phyloP scores from a whole-genome alignment of 2,797 vertebrate species.

The Chelmon rostratus region DNA sequence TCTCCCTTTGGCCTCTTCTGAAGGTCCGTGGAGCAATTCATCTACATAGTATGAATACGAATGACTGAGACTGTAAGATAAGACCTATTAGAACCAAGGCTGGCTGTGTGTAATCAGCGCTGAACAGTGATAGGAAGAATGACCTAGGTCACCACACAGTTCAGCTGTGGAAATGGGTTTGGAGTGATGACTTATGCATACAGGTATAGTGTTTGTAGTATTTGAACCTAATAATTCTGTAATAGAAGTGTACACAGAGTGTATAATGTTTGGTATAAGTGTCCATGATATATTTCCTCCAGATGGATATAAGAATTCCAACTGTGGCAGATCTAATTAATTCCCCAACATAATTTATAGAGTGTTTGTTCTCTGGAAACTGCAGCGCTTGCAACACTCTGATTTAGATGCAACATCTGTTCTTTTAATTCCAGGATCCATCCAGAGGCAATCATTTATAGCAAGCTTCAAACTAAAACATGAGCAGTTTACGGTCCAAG shows the following conservation, averaged over 20 bases:
- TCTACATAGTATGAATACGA: slow-evolving; percentile 78
- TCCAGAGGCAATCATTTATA: slow-evolving; percentile 29
- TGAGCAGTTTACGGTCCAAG: slow-evolving; percentile 17
- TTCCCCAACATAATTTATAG: slow-evolving; percentile 30
- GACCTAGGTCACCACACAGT: slow-evolving; percentile 42
- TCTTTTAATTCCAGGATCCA: slow-evolving; percentile 41
- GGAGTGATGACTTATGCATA: slow-evolving; percentile 9
- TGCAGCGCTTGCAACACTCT: slow-evolving; percentile 25
- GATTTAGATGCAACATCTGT: slow-evolving; percentile 47
- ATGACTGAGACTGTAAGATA: slow-evolving; percentile 55
- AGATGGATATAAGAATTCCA: slow-evolving; percentile 20
- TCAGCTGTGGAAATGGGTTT: slow-evolving; percentile 40
- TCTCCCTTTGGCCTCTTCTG: slow-evolving; percentile 52
- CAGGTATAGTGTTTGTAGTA: slow-evolving; percentile 10
- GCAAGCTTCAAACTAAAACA: slow-evolving; percentile 24
- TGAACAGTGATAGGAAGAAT: slow-evolving; percentile 49
- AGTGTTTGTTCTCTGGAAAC: slow-evolving; percentile 24
- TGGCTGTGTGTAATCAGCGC: slow-evolving; percentile 46
- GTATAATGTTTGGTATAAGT: slow-evolving; percentile 18
- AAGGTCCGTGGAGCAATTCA: slow-evolving; percentile 70
- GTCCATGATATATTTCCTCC: slow-evolving; percentile 18
- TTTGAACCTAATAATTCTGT: slow-evolving; percentile 29
- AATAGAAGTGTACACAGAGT: slow-evolving; percentile 23
- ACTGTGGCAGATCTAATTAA: slow-evolving; percentile 38
- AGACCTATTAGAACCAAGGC: slow-evolving; percentile 55